Evolutionary conservation across 2,888 invertebrate genomes (phyloP).

Genomic region (Punctoribates punctum): DNA sequence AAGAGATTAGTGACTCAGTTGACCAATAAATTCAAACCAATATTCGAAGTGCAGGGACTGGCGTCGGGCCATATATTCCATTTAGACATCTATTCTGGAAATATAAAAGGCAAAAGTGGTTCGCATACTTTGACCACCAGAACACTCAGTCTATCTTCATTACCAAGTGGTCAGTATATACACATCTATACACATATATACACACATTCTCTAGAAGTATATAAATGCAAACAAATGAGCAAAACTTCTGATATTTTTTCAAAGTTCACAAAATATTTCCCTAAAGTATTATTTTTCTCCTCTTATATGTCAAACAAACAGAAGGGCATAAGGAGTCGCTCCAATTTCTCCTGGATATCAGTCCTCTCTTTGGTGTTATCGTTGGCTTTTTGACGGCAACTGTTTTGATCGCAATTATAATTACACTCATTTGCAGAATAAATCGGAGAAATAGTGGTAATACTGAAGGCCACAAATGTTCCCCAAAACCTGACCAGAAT

Average conservation of each 20-base stretch:
- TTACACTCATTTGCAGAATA: constrained; percentile 28
- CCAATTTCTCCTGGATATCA: constrained; percentile 10
- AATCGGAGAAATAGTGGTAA: neutral
- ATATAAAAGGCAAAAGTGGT: constrained; percentile 14
- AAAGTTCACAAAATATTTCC: neutral
- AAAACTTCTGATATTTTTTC: neutral
- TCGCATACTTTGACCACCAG: neutral
- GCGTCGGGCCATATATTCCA: constrained; percentile 18
- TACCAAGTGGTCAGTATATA: constrained; percentile 20
- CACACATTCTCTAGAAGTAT: neutral
- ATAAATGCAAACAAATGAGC: neutral
- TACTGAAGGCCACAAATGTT: neutral
- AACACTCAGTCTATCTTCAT: constrained; percentile 25
- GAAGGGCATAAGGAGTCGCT: constrained; percentile 13
- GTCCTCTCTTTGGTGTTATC: constrained; percentile 7
- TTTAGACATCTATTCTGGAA: constrained; percentile 14
- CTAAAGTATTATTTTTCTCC: constrained; percentile 16
- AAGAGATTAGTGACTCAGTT: constrained; percentile 30
- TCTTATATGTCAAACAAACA: neutral
- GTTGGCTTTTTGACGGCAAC: constrained; percentile 1
- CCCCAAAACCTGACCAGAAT: neutral
- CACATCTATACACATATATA: too few species aligned
- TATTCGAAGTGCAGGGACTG: constrained; percentile 5
- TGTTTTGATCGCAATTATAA: constrained; percentile 7
- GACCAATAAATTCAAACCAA: constrained; percentile 25